Evolutionary conservation across 2,113 vertebrate species (phyloP).

Genomic region (Ellobius talpinus): DNA sequence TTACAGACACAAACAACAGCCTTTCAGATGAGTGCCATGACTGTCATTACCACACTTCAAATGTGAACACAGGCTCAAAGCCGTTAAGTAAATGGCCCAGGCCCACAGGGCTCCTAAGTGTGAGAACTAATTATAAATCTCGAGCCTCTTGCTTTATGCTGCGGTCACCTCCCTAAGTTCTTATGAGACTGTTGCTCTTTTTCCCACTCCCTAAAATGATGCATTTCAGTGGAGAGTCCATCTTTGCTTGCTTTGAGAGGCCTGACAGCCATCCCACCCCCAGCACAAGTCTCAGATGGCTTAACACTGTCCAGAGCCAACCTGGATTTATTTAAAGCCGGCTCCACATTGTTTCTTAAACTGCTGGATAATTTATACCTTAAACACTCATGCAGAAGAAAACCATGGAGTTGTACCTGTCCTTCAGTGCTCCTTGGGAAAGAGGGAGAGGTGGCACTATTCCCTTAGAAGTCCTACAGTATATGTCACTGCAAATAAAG

Average conservation of each 20-base stretch:
- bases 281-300: conserved; percentile 33
- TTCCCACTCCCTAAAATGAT: conserved; percentile 33
- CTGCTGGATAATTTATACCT: conserved; percentile 49
- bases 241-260: background rate
- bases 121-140: background rate
- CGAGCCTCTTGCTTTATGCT: background rate
- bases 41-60: background rate
- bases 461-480: background rate
- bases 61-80: conserved; percentile 7
- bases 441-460: background rate
- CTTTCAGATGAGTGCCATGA: background rate
- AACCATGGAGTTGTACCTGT: conserved; percentile 7
- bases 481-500: background rate
- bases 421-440: background rate
- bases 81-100: background rate
- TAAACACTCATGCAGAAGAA: conserved; percentile 53
- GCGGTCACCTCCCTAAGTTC: conserved; percentile 9
- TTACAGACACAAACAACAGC: background rate
- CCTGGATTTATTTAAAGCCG: conserved; percentile 65
- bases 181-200: background rate
- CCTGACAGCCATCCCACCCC: background rate
- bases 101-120: background rate
- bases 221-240: background rate
- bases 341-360: conserved; percentile 57
- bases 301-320: conserved; percentile 63